Percentiles rank a stretch among this genome's conserved stretches.
These are phyloP conservation scores for Jacana jacana DNA, from an alignment of 2,113 vertebrate species.

Conservation along the genomic window DNA sequence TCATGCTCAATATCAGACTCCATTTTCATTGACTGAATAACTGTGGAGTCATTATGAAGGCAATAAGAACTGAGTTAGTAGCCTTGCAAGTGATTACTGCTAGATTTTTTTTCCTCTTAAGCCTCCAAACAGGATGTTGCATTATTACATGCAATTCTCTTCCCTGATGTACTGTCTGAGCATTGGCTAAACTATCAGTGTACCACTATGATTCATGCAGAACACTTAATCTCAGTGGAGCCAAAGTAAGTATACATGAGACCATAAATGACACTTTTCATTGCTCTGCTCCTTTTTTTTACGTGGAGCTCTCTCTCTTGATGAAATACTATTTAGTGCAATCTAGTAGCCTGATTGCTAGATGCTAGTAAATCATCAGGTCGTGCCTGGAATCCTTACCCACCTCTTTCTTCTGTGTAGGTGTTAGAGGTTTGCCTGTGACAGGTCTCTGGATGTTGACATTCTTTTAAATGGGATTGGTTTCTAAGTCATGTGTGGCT, in stretches of 20 bases:
- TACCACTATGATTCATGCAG: neutral
- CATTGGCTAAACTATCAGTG: slow-evolving; percentile 10
- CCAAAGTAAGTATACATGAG: neutral
- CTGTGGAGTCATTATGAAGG: slow-evolving; percentile 63
- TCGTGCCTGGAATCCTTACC: neutral
- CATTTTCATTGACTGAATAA: slow-evolving; percentile 69
- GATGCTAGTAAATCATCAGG: neutral
- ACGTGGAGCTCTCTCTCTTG: neutral
- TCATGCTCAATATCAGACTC: slow-evolving; percentile 47
- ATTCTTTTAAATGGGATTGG: neutral
- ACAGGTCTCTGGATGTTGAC: neutral
- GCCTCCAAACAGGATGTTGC: slow-evolving; percentile 58
- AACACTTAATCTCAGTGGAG: neutral
- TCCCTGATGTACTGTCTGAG: slow-evolving; percentile 44
- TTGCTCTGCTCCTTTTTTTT: neutral
- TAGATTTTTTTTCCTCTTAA: slow-evolving; percentile 58
- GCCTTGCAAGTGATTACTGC: slow-evolving; percentile 68
- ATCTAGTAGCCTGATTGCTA: neutral
- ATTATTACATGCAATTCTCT: slow-evolving; percentile 17
- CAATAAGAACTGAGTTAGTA: slow-evolving; percentile 57
- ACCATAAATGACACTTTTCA: neutral
- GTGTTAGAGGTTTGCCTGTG: neutral
- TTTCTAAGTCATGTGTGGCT: neutral
- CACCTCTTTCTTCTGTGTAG: neutral
- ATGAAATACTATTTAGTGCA: neutral